phyloP scores from a whole-genome alignment of 2,113 vertebrate genomes.

The Neolamprologus sp. region DNA sequence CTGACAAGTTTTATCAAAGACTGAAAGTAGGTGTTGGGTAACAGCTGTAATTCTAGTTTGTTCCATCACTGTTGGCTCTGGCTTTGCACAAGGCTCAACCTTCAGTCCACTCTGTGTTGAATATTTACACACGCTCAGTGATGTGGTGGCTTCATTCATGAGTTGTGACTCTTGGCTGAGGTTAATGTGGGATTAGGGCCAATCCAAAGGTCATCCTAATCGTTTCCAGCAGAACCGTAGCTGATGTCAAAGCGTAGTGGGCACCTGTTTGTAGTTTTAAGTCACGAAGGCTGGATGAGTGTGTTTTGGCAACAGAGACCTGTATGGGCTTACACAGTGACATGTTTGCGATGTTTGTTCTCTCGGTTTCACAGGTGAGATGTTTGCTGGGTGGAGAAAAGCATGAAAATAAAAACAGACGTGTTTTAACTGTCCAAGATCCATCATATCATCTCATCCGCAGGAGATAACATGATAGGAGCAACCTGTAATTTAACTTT shows the following conservation, averaged over 20 bases:
- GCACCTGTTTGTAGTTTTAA: background rate
- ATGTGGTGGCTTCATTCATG: background rate
- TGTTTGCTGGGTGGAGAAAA: background rate
- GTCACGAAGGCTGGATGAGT: background rate
- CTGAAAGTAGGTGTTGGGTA: background rate
- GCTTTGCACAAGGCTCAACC: background rate
- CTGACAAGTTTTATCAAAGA: background rate
- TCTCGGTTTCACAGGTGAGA: background rate
- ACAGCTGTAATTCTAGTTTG: background rate
- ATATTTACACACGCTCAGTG: background rate
- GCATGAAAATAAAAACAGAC: background rate
- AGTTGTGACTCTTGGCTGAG: background rate
- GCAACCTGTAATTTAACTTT: background rate
- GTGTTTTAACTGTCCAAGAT: background rate
- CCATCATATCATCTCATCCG: background rate
- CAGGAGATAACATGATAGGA: background rate
- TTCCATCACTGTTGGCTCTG: background rate
- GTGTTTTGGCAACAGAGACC: background rate
- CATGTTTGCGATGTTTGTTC: background rate
- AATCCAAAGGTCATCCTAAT: background rate
- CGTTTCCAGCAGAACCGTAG: background rate
- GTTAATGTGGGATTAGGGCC: constrained; percentile 44
- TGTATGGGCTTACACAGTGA: background rate
- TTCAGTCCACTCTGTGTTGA: background rate
- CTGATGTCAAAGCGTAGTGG: background rate